Evolutionary conservation across 30 jellyfish, hydroid and myxozoan species (phyloP), one percentile per base, ranked within the genome.

Genomic region (Sanderia malayensis): DNA sequence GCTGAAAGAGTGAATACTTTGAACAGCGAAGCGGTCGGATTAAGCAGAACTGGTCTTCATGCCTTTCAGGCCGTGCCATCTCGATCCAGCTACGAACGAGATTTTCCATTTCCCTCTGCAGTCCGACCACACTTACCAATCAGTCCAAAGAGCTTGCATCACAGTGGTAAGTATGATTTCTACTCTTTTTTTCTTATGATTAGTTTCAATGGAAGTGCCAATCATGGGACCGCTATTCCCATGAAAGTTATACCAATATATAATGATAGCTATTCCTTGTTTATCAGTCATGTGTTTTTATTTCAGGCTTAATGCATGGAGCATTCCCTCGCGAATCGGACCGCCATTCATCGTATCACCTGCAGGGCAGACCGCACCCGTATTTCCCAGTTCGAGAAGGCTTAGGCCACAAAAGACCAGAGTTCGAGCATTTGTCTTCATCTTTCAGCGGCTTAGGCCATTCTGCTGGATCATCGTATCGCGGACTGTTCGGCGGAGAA

Each of bases 1-100:
- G 88, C 66, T 28, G 88, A 76, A 63, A 46, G 88, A 47, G 72
- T 37, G 44, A 61, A 64, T 20, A 67, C 46, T 15, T 21, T 76
- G 53, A 76, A 63, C 33, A 57, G 46, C 0, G 88, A 76, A 29
- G 29, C 72, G 0, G 21, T 76, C 26, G 58, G 68, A 13, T 64
- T 67, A 46, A 82, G 46, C 61, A 63, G 95, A 67, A 25, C 84
- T 27, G 88, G 88, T 9, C 60, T 31, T 26, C 95, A 83, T 58
- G 95, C 95, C 31, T 84, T 84, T 47, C 95, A 84, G 67, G 95
- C 95, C 41, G 95, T 84, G 23, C 95, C 78, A 2, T 74, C 95
- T 3, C 95, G 95, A 25, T 66, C 86, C 15, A 76, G 37, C 21
- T 76, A 44, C 68, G 88, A 76, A 28, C 68, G 88, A 20, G 88